These are phyloP conservation scores for Tauraco erythrolophus DNA, from an alignment of 2,113 vertebrate genomes.

Conservation along the genomic window DNA sequence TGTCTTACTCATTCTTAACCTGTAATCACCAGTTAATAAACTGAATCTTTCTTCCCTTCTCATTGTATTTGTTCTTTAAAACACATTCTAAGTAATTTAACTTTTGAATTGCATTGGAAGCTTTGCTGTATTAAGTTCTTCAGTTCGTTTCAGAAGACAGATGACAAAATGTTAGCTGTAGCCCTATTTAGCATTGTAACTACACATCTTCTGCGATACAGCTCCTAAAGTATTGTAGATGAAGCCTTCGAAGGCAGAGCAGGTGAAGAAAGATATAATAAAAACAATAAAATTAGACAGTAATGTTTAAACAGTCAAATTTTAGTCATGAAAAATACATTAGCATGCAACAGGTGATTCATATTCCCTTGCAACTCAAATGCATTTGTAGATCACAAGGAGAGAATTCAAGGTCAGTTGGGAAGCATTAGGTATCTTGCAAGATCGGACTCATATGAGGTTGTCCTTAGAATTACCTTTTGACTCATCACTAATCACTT, in stretches of 20 bases:
- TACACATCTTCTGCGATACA: neutral
- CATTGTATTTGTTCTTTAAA: neutral
- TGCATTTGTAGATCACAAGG: neutral
- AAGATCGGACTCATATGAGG: neutral
- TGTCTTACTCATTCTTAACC: neutral
- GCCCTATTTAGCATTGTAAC: neutral
- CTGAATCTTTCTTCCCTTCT: neutral
- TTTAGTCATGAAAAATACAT: neutral
- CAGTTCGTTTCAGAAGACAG: neutral
- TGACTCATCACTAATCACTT: neutral
- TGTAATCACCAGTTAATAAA: neutral
- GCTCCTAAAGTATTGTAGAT: neutral
- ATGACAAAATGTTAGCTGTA: neutral
- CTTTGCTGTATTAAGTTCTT: neutral
- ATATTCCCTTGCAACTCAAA: neutral
- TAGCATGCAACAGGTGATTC: neutral
- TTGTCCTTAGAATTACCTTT: neutral
- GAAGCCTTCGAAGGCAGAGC: neutral
- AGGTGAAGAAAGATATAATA: neutral
- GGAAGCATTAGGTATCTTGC: neutral
- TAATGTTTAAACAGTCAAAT: neutral
- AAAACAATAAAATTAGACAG: neutral
- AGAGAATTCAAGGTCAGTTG: neutral
- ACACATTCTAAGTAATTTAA: neutral
- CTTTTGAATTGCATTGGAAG: neutral